Conservation (phyloP, 2,797 vertebrate genomes). For the Mastacembelus armatus region DNA sequence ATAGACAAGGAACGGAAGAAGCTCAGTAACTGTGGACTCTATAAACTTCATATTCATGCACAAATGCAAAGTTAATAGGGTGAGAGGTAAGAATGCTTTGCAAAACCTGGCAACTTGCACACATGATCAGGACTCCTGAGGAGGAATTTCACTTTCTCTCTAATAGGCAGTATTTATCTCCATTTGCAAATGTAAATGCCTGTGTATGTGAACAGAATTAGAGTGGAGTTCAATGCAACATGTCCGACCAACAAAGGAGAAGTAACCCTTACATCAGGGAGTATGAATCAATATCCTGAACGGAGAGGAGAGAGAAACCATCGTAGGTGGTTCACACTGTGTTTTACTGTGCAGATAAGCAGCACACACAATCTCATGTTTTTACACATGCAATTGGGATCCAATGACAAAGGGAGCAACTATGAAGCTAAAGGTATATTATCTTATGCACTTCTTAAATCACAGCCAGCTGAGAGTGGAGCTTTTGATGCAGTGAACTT, state of each 20-base stretch:
- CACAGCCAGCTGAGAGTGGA: conserved; percentile 30
- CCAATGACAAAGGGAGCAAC: conserved; percentile 14
- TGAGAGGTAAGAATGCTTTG: conserved; percentile 22
- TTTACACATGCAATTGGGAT: conserved; percentile 18
- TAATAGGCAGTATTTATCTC: conserved; percentile 47
- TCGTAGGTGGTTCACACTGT: conserved; percentile 18
- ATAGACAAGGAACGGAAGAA: conserved; percentile 39
- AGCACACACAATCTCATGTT: conserved; percentile 20
- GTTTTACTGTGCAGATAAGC: conserved; percentile 14
- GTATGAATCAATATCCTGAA: conserved; percentile 28
- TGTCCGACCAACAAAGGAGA: conserved; percentile 18
- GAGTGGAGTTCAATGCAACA: conserved; percentile 36
- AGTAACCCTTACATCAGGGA: conserved; percentile 38
- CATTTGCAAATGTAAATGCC: conserved; percentile 43
- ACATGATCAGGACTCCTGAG: conserved; percentile 19
- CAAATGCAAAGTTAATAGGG: conserved; percentile 32
- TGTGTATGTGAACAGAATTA: conserved; percentile 23
- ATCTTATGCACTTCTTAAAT: conserved; percentile 44
- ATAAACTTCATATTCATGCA: too few species aligned
- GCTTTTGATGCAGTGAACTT: conserved; percentile 57
- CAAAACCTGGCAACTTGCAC: conserved; percentile 36
- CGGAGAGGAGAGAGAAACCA: conserved; percentile 12
- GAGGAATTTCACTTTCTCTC: conserved; percentile 23
- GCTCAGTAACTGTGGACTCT: too few species aligned
- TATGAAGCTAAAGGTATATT: conserved; percentile 27